Base-by-base conservation (phyloP, 1,140 invertebrate genomes). In the Eupeodes corollae region DNA sequence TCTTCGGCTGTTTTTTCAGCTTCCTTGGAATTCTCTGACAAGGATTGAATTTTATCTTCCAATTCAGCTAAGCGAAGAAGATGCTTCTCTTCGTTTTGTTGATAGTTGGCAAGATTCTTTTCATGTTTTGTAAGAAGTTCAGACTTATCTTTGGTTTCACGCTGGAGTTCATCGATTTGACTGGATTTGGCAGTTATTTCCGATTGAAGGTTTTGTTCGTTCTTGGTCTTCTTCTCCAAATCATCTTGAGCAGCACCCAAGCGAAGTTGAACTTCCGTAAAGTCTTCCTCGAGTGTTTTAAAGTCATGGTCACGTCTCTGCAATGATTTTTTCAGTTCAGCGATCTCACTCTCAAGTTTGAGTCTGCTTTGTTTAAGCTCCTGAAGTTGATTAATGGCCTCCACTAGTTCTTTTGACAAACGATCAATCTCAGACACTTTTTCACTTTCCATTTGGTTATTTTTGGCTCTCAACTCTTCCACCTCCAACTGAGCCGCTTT, bases 91-190 rank as follows among this genome's bases (percentile, higher is more conserved):
- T 68, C 64, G 15, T 48, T 56, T n/a, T 67, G 55, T 33, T 56
- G 44, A 13, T 54, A 53, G 12, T 51, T 52, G 1, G 39, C 47
- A 15, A 63, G 11, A 8, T 46, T 50, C 6, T 57, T 54, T 2
- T 59, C 52, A 1, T 57, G 51, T 9, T 54, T 55, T 8, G 32
- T 50, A 1, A 65, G 48, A 31, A 58, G 49, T 41, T 60, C 48
- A 16, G 42, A 41, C 8, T 26, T 26, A 48, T 47, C 18, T 49
- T 44, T 15, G 14, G 14, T 26, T 19, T 49, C 44, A 6, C 32
- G 12, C 26, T 52, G 34, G n/a, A 55, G 31, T 11, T 44, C 46
- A 42, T 70, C 61, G 32, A 80, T 73, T 56, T 81, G 73, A 48
- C 78, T 73, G 26, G 72, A 67, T 26, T n/a, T n/a, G 5, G 12